phyloP scores from a whole-genome alignment of 2,888 invertebrate species.

The Anodontia alba region DNA sequence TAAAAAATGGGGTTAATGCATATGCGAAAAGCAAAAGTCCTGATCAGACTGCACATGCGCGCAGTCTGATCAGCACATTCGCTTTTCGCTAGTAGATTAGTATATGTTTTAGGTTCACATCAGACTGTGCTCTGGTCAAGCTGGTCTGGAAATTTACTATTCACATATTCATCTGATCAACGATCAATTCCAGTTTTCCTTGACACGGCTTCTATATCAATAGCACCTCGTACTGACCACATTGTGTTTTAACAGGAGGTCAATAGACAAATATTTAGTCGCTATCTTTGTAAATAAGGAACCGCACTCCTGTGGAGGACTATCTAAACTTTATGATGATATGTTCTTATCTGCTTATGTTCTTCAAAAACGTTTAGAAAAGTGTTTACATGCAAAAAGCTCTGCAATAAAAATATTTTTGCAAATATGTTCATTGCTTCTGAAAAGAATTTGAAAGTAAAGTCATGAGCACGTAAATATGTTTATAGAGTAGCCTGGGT shows the following conservation, averaged over 20 bases:
- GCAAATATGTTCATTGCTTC: no score
- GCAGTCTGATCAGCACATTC: no score
- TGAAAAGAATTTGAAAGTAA: no score
- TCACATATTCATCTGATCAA: background rate
- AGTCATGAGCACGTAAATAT: no score
- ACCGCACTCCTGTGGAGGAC: background rate
- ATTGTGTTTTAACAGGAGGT: background rate
- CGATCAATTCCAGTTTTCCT: no score
- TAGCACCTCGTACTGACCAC: background rate
- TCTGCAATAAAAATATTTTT: background rate
- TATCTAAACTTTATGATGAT: background rate
- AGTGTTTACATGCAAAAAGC: background rate
- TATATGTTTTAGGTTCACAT: background rate
- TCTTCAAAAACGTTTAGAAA: background rate
- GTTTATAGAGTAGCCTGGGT: no score
- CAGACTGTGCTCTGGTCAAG: background rate
- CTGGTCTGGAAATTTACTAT: background rate
- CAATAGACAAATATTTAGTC: background rate
- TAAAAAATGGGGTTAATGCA: no score
- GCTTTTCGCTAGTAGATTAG: no score
- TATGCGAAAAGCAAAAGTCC: no score
- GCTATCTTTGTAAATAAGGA: background rate
- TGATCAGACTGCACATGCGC: no score
- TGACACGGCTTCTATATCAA: background rate
- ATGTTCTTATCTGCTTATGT: background rate